Base-by-base conservation (phyloP, 2,113 vertebrate species). In the Phycodurus eques region DNA sequence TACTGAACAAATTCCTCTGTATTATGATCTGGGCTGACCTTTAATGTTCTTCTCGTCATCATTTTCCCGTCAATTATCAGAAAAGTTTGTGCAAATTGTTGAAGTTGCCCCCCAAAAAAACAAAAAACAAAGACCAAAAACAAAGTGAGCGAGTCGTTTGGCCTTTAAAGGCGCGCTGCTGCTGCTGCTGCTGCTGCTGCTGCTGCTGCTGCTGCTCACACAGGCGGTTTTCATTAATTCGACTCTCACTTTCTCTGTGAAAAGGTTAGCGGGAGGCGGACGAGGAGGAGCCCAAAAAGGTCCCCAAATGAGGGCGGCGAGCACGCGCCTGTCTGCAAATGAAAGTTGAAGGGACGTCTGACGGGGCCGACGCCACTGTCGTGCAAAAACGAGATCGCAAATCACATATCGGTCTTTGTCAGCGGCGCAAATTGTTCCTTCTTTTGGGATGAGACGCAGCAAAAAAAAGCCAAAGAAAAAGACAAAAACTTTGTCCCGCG, bases 171-270 rank as follows among this genome's bases (percentile, higher is more conserved):
- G 81, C 81, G 79, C 72, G 57, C 68, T 13, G 44, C 44, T 12
- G 74, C 85, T 74, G 85, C 53, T 54, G 20, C 53, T 54, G n/a
- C 68, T 13, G 44, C 44, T 12, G 74, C 85, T 74, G 85, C 53
- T 54, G 20, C 68, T 13, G 44, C 44, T 12, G 74, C 85, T 74
- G 85, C 53, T 54, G 20, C 53, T 54, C 53, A 54, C 20, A 6
- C 5, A 54, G 53, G 53, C 53, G 9, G 12, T 57, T 59, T 82
- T 84, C 78, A 88, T 92, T 90, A 87, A 92, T 90, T 87, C n/a
- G 85, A 83, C 87, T 83, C 84, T 92, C 54, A 27, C 54, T 57
- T 27, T 70, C 19, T 31, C 72, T 81, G 76, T 90, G 87, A 90
- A 87, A 92, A 90, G 88, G 89, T 80, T 85, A 89, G 47, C 44